Evolutionary conservation across 2,888 invertebrate genomes (phyloP).

Genomic region (Dexiosoma caninum): DNA sequence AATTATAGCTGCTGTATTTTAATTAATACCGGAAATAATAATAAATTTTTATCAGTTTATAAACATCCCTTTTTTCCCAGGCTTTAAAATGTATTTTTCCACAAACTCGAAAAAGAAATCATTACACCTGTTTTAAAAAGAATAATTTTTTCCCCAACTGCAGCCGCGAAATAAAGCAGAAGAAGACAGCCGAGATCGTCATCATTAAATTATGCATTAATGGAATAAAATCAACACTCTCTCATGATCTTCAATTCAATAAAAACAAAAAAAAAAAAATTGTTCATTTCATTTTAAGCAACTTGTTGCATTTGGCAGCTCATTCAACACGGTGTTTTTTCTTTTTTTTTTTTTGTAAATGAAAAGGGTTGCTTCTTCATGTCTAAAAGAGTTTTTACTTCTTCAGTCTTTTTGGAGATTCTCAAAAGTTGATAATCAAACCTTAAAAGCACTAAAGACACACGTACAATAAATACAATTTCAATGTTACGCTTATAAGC

Average conservation of each 20-base stretch:
- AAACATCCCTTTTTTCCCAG: constrained; percentile 51
- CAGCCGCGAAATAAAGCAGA: background rate
- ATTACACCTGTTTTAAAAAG: constrained; percentile 56
- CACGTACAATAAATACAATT: constrained; percentile 18
- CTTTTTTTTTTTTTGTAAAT: background rate
- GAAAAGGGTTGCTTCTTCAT: constrained; percentile 48
- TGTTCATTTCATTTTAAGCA: constrained; percentile 2
- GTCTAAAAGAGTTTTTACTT: background rate
- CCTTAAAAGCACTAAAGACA: constrained; percentile 18
- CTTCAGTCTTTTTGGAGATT: constrained; percentile 32
- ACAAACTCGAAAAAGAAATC: constrained; percentile 49
- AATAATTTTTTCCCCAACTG: background rate
- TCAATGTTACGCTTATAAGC: constrained; percentile 55
- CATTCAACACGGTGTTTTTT: background rate
- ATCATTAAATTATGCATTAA: constrained; percentile 60
- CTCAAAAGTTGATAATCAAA: constrained; percentile 49
- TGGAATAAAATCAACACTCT: constrained; percentile 60
- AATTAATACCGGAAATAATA: constrained; percentile 58
- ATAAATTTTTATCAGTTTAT: constrained; percentile 50
- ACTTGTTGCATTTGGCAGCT: constrained; percentile 40
- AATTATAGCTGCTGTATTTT: background rate
- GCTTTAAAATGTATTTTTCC: background rate
- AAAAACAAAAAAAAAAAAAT: too few relatives aligned
- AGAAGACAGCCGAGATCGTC: constrained; percentile 36
- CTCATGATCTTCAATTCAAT: constrained; percentile 48